Percentiles rank a stretch among this genome's conserved stretches.
phyloP scores from a whole-genome alignment of 2,113 vertebrate genomes.

The Alligator mississippiensis region DNA sequence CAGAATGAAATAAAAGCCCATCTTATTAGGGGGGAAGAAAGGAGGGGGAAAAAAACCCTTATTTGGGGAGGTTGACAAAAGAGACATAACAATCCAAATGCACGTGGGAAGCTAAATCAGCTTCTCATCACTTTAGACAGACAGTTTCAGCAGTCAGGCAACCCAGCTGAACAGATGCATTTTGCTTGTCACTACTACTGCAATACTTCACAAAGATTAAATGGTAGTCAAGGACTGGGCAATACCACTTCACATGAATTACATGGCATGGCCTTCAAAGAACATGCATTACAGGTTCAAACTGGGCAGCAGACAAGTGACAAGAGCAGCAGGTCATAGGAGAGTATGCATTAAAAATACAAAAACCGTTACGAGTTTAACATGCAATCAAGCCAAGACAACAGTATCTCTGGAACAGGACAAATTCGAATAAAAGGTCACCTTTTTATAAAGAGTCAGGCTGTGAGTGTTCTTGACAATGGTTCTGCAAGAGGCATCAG shows the following conservation, averaged over 20 bases:
- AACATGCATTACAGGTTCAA: background rate
- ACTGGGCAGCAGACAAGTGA: background rate
- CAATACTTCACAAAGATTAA: background rate
- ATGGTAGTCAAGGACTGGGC: rapidly evolving
- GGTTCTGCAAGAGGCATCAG: background rate
- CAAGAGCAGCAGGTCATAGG: background rate
- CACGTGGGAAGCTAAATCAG: constrained; percentile 8
- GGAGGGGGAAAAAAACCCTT: background rate
- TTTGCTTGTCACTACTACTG: background rate
- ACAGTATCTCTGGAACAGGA: background rate
- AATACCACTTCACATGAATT: background rate
- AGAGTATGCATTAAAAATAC: background rate
- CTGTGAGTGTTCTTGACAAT: background rate
- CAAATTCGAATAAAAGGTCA: background rate
- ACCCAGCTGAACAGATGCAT: background rate
- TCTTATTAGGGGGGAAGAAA: rapidly evolving
- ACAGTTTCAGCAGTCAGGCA: background rate
- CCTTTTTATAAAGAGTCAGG: background rate
- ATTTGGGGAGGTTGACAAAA: constrained; percentile 21
- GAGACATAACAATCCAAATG: background rate
- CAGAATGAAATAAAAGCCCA: background rate
- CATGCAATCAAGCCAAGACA: constrained; percentile 6
- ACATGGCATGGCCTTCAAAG: background rate
- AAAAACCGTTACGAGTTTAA: background rate
- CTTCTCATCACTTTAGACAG: background rate